These are phyloP conservation scores for Delia radicum DNA, from an alignment of 1,140 invertebrate genomes.

Conservation along the genomic window DNA sequence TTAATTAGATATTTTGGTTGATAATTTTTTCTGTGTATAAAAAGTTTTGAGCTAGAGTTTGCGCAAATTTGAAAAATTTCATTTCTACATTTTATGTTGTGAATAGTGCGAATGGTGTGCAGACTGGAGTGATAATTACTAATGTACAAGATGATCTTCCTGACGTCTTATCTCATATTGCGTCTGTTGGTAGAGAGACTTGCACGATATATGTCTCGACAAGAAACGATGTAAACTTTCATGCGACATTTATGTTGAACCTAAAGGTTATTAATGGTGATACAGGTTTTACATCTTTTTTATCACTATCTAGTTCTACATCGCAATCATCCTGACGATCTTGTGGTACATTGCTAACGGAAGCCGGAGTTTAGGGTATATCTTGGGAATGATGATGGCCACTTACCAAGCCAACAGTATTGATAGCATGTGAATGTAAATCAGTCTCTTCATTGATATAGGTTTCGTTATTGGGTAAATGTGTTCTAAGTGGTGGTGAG, in stretches of 20 bases:
- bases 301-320: constrained; percentile 73
- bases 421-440: constrained; percentile 24
- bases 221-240: constrained; percentile 72
- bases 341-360: constrained; percentile 14
- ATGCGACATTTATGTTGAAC: constrained; percentile 75
- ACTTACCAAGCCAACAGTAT: too few species aligned
- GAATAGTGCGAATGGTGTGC: too few species aligned
- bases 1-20: too few species aligned
- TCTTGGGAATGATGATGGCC: constrained; percentile 18
- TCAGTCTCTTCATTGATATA: constrained; percentile 29
- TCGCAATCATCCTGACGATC: constrained; percentile 57
- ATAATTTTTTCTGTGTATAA: too few species aligned
- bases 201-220: constrained; percentile 57
- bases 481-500: not conserved
- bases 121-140: too few species aligned
- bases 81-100: constrained; percentile 57
- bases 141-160: constrained; percentile 52
- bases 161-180: constrained; percentile 38
- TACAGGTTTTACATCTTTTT: constrained; percentile 72
- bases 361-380: not conserved
- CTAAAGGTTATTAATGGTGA: constrained; percentile 73
- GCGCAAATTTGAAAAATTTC: too few species aligned
- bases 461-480: not conserved
- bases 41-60: too few species aligned
- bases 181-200: constrained; percentile 61